Conservation (phyloP, 1,140 invertebrate genomes). For the Bradysia coprophila region DNA sequence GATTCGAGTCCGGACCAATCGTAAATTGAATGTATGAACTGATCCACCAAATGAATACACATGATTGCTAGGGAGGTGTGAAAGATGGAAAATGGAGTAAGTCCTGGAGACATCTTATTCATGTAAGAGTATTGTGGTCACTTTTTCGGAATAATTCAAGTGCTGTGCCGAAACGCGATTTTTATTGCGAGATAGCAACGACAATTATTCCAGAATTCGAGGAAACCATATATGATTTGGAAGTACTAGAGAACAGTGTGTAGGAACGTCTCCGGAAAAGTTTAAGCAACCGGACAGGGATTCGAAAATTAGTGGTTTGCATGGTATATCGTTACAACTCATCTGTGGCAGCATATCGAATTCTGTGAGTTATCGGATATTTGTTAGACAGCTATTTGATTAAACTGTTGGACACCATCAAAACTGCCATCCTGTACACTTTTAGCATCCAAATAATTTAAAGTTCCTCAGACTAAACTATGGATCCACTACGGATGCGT, state of each 20-base stretch:
- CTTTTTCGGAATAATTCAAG: no score
- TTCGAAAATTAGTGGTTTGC: slow-evolving; percentile 67
- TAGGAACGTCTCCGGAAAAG: slow-evolving; percentile 64
- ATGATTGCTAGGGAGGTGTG: slow-evolving; percentile 67
- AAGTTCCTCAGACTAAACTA: no score
- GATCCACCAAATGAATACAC: slow-evolving; percentile 64
- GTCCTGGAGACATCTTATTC: no score
- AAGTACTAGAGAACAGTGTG: slow-evolving; percentile 64
- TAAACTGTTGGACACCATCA: no score
- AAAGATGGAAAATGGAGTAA: slow-evolving; percentile 23
- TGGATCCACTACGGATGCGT: no score
- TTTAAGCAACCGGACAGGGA: slow-evolving; percentile 70
- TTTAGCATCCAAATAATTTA: no score
- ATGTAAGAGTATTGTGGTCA: no score
- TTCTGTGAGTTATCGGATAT: no score
- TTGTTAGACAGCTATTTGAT: no score
- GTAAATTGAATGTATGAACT: slow-evolving; percentile 70
- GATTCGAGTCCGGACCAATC: slow-evolving; percentile 71
- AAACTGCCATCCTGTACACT: no score
- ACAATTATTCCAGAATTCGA: slow-evolving; percentile 83
- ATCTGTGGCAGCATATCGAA: slow-evolving; percentile 56
- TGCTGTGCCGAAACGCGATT: slow-evolving; percentile 70
- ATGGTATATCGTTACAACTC: slow-evolving; percentile 56
- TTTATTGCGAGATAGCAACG: slow-evolving; percentile 77
- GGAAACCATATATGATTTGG: slow-evolving; percentile 57